A percentile compares a stretch with the other conserved stretches of the same genome.
Conservation (phyloP, 1,140 invertebrate species). For the Hypothenemus hampei region DNA sequence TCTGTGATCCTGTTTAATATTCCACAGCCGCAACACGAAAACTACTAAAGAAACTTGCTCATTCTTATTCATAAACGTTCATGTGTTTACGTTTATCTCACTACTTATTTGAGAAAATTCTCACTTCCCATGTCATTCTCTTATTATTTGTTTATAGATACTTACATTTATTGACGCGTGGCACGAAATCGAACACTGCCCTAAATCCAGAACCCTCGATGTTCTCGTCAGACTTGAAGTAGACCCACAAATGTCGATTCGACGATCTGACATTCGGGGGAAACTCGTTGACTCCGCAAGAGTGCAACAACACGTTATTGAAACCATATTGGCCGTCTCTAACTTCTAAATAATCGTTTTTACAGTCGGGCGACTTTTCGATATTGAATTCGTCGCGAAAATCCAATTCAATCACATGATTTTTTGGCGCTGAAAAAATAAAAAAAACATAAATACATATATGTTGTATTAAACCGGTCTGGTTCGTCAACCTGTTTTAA, state of each 20-base stretch:
- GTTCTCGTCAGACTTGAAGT: conserved; percentile 78
- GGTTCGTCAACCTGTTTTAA: too few species aligned
- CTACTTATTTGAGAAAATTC: too few species aligned
- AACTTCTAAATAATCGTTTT: conserved; percentile 79
- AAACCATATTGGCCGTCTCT: conserved; percentile 82
- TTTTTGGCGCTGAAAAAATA: conserved; percentile 65
- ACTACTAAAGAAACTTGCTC: too few species aligned
- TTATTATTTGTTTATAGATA: too few species aligned
- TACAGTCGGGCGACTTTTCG: conserved; percentile 68
- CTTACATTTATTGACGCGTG: conserved; percentile 33
- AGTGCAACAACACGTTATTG: conserved; percentile 59
- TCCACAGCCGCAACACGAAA: too few species aligned
- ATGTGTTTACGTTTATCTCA: too few species aligned
- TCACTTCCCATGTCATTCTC: too few species aligned
- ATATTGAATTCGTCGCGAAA: conserved; percentile 78
- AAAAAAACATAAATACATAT: too few species aligned
- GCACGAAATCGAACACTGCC: conserved; percentile 53
- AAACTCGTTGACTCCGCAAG: conserved; percentile 67
- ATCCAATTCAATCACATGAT: conserved; percentile 70
- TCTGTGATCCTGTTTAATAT: too few species aligned
- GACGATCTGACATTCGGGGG: conserved; percentile 73
- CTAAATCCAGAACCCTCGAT: conserved; percentile 80
- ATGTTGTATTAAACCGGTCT: too few species aligned
- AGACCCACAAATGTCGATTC: conserved; percentile 74
- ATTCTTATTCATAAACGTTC: too few species aligned